A percentile compares a stretch with the other conserved stretches of the same genome.
These are phyloP conservation scores for Hyperoplus lanceolatus DNA, from an alignment of 2,797 vertebrate genomes.

Conservation along the genomic window DNA sequence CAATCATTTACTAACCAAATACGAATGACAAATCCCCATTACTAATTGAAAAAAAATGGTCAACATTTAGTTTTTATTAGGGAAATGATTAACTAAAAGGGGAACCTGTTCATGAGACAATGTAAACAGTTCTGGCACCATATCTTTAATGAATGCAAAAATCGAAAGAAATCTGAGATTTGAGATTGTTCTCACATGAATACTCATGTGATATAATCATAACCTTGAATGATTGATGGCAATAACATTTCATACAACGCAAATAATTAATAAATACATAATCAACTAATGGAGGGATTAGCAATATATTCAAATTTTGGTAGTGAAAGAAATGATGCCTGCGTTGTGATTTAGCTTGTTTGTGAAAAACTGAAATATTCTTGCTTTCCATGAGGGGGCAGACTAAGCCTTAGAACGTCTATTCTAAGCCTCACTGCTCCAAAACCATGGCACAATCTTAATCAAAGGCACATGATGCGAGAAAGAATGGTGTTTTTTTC, in stretches of 20 bases:
- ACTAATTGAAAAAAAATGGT: background rate
- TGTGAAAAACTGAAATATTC: background rate
- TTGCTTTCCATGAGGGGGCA: slow-evolving; percentile 64
- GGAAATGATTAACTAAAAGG: background rate
- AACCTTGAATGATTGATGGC: background rate
- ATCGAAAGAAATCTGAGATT: background rate
- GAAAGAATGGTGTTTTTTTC: background rate
- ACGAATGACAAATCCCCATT: background rate
- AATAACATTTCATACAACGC: background rate
- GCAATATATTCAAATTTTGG: background rate
- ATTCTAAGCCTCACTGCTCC: accelerated
- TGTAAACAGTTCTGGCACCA: background rate
- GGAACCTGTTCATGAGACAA: background rate
- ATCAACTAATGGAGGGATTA: background rate
- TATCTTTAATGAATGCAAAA: background rate
- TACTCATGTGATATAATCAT: background rate
- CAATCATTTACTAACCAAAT: background rate
- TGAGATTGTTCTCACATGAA: background rate
- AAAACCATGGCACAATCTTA: slow-evolving; percentile 6
- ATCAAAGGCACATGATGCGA: background rate
- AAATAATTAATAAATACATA: too few relatives aligned
- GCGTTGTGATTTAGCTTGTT: background rate
- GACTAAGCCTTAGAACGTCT: slow-evolving; percentile 33
- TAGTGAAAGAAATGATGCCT: background rate
- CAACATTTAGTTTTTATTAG: background rate